Conservation (phyloP, 1,140 invertebrate genomes). For the Drosophila elegans region DNA sequence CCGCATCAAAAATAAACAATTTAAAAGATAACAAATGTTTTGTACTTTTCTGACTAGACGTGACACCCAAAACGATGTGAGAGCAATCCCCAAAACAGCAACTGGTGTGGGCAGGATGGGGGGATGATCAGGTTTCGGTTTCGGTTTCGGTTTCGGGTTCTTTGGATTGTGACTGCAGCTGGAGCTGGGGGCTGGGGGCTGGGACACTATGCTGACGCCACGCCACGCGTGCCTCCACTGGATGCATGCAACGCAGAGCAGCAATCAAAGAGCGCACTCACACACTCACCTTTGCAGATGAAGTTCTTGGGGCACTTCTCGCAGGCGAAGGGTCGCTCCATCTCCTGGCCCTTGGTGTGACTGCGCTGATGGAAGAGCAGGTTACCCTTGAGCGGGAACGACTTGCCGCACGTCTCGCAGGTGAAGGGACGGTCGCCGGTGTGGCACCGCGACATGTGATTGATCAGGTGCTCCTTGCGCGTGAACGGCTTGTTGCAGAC, state of each 20-base stretch:
- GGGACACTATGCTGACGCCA: conserved; percentile 75
- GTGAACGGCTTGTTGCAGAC: conserved; percentile 94
- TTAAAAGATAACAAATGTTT: background rate
- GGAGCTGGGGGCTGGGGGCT: conserved; percentile 34
- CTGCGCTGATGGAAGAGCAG: conserved; percentile 97
- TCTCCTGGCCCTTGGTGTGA: conserved; percentile 93
- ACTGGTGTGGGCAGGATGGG: conserved; percentile 6
- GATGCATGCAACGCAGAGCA: conserved; percentile 44
- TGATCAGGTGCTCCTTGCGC: conserved; percentile 91
- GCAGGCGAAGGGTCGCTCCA: conserved; percentile 96
- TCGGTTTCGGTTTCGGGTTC: too few relatives aligned
- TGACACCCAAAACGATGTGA: background rate
- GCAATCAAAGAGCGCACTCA: conserved; percentile 20
- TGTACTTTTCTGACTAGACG: conserved; percentile 1
- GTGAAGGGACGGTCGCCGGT: conserved; percentile 94
- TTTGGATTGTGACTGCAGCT: background rate
- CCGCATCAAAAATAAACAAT: background rate
- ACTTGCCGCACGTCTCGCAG: conserved; percentile 93
- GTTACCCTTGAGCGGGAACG: conserved; percentile 95
- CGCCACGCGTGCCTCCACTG: conserved; percentile 63
- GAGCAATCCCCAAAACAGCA: conserved; percentile 26
- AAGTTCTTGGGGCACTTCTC: conserved; percentile 99
- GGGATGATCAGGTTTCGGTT: too few relatives aligned
- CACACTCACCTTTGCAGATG: conserved; percentile 93
- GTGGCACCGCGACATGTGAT: conserved; percentile 92